Conservation (phyloP, 2,797 vertebrate genomes). For the Rhadinocentrus ornatus region DNA sequence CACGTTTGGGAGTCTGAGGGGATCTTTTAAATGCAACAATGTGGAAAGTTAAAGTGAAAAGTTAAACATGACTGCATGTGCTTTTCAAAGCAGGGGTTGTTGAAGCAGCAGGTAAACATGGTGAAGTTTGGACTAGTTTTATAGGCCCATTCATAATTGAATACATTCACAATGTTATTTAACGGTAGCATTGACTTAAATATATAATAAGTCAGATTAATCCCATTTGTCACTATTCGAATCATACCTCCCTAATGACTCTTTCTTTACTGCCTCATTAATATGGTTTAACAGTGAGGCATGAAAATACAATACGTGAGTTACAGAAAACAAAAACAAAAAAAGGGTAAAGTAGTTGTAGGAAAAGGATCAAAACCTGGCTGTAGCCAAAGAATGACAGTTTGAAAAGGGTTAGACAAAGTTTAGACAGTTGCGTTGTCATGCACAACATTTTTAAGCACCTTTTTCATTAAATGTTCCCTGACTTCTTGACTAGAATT, state of each 20-base stretch:
- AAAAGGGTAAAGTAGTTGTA: background rate
- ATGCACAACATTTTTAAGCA: background rate
- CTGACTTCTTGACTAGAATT: constrained; percentile 14
- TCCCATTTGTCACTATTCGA: background rate
- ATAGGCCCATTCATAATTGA: constrained; percentile 5
- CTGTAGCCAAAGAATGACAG: background rate
- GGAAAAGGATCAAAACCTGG: background rate
- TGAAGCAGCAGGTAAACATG: background rate
- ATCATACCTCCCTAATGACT: background rate
- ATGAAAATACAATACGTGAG: background rate
- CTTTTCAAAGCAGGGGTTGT: constrained; percentile 1
- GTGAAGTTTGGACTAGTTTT: background rate
- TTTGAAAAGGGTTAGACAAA: background rate
- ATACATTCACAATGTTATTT: constrained; percentile 9
- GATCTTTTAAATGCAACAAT: constrained; percentile 6
- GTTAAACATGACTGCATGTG: background rate
- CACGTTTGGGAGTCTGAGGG: background rate
- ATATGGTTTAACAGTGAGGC: background rate
- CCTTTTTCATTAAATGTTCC: constrained; percentile 24
- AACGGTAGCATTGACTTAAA: background rate
- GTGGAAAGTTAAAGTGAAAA: background rate
- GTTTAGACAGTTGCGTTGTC: constrained; percentile 9
- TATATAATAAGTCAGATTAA: background rate
- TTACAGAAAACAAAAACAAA: background rate
- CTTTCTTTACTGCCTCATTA: background rate